Percentiles rank a stretch among this genome's conserved stretches.
These are phyloP conservation scores for Raillietiella orientalis DNA, from an alignment of 2,888 invertebrate genomes.

Conservation along the genomic window DNA sequence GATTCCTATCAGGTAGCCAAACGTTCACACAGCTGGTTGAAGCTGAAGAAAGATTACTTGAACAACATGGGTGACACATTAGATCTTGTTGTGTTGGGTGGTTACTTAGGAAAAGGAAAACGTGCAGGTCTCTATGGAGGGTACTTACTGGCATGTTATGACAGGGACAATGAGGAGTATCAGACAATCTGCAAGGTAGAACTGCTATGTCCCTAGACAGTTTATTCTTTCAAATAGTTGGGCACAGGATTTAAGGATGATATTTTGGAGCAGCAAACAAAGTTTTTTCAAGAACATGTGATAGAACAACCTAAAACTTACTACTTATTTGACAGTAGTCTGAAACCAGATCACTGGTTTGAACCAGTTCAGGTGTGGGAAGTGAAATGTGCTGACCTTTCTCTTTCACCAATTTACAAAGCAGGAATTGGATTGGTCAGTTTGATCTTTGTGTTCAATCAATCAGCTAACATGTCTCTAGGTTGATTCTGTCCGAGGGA, in stretches of 20 bases:
- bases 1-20: constrained; percentile 93
- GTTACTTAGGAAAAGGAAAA: constrained; percentile 68
- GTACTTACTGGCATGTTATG: constrained; percentile 75
- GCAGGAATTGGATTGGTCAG: constrained; percentile 41
- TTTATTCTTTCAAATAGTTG: constrained; percentile 19
- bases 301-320: constrained; percentile 32
- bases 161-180: constrained; percentile 57
- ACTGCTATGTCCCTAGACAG: not conserved
- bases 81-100: constrained; percentile 83
- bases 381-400: constrained; percentile 85
- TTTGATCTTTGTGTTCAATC: constrained; percentile 7
- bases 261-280: constrained; percentile 37
- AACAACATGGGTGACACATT: constrained; percentile 86
- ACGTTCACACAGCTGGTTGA: constrained; percentile 72
- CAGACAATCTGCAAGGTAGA: constrained; percentile 61
- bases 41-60: constrained; percentile 89
- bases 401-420: constrained; percentile 69
- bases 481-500: constrained; percentile 62
- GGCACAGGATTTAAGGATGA: constrained; percentile 88
- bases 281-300: constrained; percentile 35
- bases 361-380: constrained; percentile 69
- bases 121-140: constrained; percentile 78
- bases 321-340: constrained; percentile 28
- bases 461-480: constrained; percentile 10
- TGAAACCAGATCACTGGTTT: constrained; percentile 63